Evolutionary conservation across 2,888 invertebrate species (phyloP).

Genomic region (Harmothoe impar): DNA sequence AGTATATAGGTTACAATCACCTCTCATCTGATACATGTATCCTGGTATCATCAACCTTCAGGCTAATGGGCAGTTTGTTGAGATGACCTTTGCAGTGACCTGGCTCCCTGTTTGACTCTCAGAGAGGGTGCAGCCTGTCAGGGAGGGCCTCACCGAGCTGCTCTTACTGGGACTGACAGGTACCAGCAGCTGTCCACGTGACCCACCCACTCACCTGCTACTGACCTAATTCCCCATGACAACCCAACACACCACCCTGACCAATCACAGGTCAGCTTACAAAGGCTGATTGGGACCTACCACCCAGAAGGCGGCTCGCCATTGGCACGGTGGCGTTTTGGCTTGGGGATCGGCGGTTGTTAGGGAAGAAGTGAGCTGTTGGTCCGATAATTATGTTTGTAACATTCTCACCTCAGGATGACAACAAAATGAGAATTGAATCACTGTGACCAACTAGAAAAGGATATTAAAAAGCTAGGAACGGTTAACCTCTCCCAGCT

Average conservation of each 20-base stretch:
- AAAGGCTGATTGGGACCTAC: background rate
- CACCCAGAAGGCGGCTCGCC: background rate
- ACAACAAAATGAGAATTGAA: too few species aligned
- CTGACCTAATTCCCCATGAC: background rate
- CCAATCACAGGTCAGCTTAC: constrained; percentile 9
- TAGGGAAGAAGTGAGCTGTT: background rate
- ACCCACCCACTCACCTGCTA: background rate
- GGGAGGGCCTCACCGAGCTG: background rate
- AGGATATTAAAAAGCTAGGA: too few species aligned
- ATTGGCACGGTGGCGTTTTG: background rate
- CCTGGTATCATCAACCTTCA: too few species aligned
- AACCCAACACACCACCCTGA: background rate
- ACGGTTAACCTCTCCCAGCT: too few species aligned
- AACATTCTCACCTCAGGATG: too few species aligned
- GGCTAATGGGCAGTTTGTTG: too few species aligned
- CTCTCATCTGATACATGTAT: too few species aligned
- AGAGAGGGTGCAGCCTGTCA: background rate
- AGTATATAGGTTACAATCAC: too few species aligned
- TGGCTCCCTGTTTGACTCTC: too few species aligned
- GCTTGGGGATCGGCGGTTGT: background rate
- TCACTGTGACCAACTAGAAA: too few species aligned
- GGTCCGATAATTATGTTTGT: too few species aligned
- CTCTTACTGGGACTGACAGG: background rate
- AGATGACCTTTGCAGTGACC: too few species aligned
- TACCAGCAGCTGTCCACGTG: background rate